Evolutionary conservation across 2,888 invertebrate genomes (phyloP), one percentile per base, ranked within the genome.

Genomic region (Villa cingulata): DNA sequence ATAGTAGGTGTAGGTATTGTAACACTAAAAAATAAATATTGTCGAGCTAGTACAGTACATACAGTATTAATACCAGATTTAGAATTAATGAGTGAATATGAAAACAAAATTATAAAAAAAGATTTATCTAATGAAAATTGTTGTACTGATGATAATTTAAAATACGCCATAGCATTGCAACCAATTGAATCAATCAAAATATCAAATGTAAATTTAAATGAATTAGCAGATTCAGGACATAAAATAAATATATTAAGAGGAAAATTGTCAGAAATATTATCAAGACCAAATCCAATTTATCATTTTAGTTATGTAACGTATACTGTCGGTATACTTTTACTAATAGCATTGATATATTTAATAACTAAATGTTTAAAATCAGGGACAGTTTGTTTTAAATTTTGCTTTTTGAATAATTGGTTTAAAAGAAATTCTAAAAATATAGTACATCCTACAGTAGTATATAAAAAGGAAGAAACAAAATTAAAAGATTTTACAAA

Each of bases 111-210:
- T 7, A 27, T 19, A 40, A 14, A 15, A 40, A 36, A 39, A 40
- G 18, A 32, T 34, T 4, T 46, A 29, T 27, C 32, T 32, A 16
- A 46, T 16, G 40, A 46, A 18, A 23, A 46, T 34, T 46, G 40
- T 29, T 46, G 46, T 40, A 40, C 32, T 9, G 45, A 45, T 40
- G 46, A 46, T n/a, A 46, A 46, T 37, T 37, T 43, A 19, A 43
- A 43, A 43, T 43, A 43, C 19, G 19, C 37, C 18, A 18, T 42
- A 42, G 42, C 42, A 4, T 42, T 42, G 7, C 27, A 42, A 17
- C 18, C 42, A 16, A 32, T 32, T 4, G 42, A 42, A 16, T 29
- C 34, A 3, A 32, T 42, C n/a, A 32, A 17, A 18, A 29, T 32
- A 2, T 42, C 17, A 16, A 18, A 42, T 17, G 4, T 42, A 32